Base-by-base conservation (phyloP, 2,888 invertebrate species). In the Hetaerina titia region DNA sequence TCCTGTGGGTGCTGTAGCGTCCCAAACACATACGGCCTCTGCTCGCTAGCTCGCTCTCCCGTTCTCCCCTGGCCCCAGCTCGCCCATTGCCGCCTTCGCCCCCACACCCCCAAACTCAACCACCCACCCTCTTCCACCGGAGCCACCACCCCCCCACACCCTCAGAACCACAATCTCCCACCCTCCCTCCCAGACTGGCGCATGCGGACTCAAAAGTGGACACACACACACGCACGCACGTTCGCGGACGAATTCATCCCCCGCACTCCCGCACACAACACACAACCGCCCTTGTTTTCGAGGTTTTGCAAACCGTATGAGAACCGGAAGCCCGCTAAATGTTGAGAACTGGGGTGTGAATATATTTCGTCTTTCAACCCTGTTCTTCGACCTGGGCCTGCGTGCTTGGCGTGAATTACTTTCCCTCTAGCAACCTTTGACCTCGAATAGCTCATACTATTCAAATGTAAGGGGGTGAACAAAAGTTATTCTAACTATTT, bases 1-100 rank as follows among this genome's bases (percentile, higher is more conserved):
- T 92, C 92, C 92, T 92, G 69, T 92, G 92, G 92, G 92, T 92
- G 92, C 92, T 92, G 92, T 92, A 92, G 69, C 92, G 69, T 92
- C 92, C 92, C 92, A 92, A 92, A 92, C 92, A 92, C 92, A 92
- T 92, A 69, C 92, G 92, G 64, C 64, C 64, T 45, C 45, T 45
- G 45, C 45, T 45, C 45, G 45, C 45, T 45, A 45, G 45, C 45
- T 45, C 45, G 45, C 45, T 45, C 45, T 45, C 45, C 45, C 45
- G 45, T 45, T 45, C 45, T 45, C 45, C 45, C 45, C 45, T 45
- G 45, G 64, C 64, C 45, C 69, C 69, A 11, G 13, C 31, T 9
- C 81, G 25, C 81, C 81, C 81, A 22, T 25, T 31, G 25, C 15
- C 25, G 60, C 64, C 64, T 17, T 90, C 45, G 90, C 90, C 90